Percentiles rank a stretch among this genome's conserved stretches.
Evolutionary conservation across 1,140 invertebrate genomes (phyloP).

Genomic region (Drosophila persimilis): DNA sequence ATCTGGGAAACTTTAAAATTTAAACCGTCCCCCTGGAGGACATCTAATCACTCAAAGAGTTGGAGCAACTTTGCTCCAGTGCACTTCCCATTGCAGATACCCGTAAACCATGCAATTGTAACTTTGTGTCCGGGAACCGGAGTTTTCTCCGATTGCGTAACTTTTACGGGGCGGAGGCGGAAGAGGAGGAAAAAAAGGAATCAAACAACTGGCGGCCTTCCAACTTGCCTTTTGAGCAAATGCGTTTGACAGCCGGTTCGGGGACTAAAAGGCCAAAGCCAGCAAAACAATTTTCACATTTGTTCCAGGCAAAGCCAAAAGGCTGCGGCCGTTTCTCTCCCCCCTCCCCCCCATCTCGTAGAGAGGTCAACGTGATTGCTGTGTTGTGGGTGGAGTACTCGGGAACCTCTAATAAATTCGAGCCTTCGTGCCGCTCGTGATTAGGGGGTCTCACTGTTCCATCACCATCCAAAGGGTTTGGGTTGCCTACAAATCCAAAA

Average conservation of each 20-base stretch:
- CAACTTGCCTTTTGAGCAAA: slow-evolving; percentile 52
- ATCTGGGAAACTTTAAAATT: slow-evolving; percentile 27
- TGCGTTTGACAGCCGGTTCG: slow-evolving; percentile 69
- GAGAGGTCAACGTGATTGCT: slow-evolving; percentile 9
- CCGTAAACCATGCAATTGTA: slow-evolving; percentile 48
- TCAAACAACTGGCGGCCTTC: slow-evolving; percentile 59
- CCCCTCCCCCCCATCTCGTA: too few relatives aligned
- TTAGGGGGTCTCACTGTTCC: slow-evolving; percentile 9
- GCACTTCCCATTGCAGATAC: slow-evolving; percentile 10
- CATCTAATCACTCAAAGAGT: slow-evolving; percentile 72
- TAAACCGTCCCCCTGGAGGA: slow-evolving; percentile 25
- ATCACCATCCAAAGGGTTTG: background rate
- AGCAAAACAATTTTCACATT: slow-evolving; percentile 71
- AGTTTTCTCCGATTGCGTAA: slow-evolving; percentile 50
- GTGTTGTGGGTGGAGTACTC: background rate
- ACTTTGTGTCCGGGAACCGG: slow-evolving; percentile 36
- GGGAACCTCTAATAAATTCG: background rate
- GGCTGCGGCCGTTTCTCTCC: background rate
- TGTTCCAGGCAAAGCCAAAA: slow-evolving; percentile 25
- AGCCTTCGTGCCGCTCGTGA: background rate
- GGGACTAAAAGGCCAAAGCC: slow-evolving; percentile 44
- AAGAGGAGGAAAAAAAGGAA: background rate
- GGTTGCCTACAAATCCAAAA: slow-evolving; percentile 28
- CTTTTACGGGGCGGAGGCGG: slow-evolving; percentile 25
- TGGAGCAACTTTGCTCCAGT: slow-evolving; percentile 40